phyloP scores from a whole-genome alignment of 2,888 invertebrate genomes.

The Chrysolina americana region DNA sequence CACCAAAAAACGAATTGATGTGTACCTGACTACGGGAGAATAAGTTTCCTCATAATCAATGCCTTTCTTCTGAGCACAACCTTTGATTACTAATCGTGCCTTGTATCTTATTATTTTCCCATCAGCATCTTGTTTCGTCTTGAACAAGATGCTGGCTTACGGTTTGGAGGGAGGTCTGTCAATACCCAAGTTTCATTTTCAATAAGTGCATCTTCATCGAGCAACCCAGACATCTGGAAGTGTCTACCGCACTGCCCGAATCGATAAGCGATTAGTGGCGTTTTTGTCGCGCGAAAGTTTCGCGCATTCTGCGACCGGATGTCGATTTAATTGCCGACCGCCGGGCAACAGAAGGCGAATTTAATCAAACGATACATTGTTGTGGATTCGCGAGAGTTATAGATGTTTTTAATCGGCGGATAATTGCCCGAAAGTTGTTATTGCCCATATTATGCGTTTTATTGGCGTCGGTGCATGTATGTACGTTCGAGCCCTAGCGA shows the following conservation, averaged over 20 bases:
- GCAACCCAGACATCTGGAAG: constrained; percentile 21
- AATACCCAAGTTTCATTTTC: too few species aligned
- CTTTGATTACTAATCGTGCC: too few species aligned
- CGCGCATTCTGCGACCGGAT: constrained; percentile 46
- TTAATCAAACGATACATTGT: constrained; percentile 57
- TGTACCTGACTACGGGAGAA: too few species aligned
- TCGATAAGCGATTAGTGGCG: constrained; percentile 52
- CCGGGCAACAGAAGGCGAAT: constrained; percentile 55
- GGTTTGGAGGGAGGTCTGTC: too few species aligned
- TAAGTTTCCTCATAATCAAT: too few species aligned
- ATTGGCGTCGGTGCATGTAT: constrained; percentile 2
- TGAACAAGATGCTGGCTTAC: too few species aligned
- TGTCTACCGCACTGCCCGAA: constrained; percentile 37
- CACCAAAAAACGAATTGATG: too few species aligned
- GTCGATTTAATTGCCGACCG: constrained; percentile 54
- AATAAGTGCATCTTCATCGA: constrained; percentile 33
- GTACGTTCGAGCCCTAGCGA: not conserved
- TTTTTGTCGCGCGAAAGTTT: constrained; percentile 52
- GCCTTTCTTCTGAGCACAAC: too few species aligned
- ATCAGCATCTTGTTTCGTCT: too few species aligned
- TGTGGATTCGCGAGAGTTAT: constrained; percentile 38
- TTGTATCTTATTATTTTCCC: too few species aligned
- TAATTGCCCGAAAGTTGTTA: constrained; percentile 32
- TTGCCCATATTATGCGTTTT: constrained; percentile 13
- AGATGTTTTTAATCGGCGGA: constrained; percentile 40